Base-by-base conservation (phyloP, 2,888 invertebrate species). In the Xiphydria camelus region DNA sequence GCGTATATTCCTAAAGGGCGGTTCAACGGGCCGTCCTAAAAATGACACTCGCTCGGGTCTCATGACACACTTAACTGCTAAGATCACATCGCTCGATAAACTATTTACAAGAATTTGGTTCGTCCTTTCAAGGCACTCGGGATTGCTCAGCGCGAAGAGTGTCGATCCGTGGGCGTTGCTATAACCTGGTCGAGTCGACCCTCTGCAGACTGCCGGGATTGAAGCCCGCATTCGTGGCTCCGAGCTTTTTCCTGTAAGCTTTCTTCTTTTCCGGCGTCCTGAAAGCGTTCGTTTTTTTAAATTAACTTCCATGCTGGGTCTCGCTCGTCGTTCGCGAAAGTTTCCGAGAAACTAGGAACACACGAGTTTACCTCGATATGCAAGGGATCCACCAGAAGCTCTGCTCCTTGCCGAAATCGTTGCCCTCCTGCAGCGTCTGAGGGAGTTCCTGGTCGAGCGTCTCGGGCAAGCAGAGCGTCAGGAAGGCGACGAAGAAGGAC, bases 371-470 rank as follows among this genome's bases (percentile, higher is more conserved):
- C 73, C 62, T 47, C 25, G 68, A 61, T 41, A 72, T 51, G 47
- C 75, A 75, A 20, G 91, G 92, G 48, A 87, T 86, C 66, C 92
- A 90, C 83, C 89, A 88, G 68, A 92, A 88, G 57, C 79, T 84
- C 73, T 92, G 92, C 37, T 88, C 82, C 44, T 79, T 82, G 1
- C 93, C 93, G 62, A 93, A 93, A 62, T 88, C 82, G 76, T 93
- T 92, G 7, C 93, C 93, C 70, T 94, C 93, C 49, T 84, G 84
- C 2, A 94, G 76, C 0, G 91, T 89, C 71, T 92, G 91, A 0
- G 94, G 93, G 73, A 94, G 80, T 58, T 91, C 90, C 37, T 89
- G 88, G 66, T 89, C 88, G 66, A 92, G 80, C 0, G 94, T 93
- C 78, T 94, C 94, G 0, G 93, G 92, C 5, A 94, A 77, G 56